Conservation (phyloP, 2,888 invertebrate species). For the Rosalia funebris region DNA sequence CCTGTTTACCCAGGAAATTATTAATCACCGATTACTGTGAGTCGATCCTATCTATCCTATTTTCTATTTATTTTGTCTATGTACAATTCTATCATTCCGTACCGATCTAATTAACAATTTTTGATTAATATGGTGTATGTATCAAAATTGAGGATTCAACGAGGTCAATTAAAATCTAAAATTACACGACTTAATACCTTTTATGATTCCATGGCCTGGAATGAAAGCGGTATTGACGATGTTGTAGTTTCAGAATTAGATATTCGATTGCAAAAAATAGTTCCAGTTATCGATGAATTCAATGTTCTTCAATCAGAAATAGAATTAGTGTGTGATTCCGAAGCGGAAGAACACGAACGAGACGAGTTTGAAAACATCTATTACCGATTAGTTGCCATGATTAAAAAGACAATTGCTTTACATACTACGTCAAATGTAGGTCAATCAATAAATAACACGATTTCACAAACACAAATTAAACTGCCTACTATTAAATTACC, state of each 20-base stretch:
- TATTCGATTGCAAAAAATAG: background rate
- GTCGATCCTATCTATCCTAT: no score
- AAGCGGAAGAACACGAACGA: background rate
- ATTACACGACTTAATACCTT: background rate
- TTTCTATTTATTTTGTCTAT: no score
- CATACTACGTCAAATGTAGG: background rate
- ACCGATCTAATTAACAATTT: no score
- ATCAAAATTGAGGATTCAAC: background rate
- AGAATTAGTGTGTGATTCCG: background rate
- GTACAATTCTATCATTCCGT: no score
- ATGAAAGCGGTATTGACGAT: background rate
- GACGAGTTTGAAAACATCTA: slow-evolving; percentile 1
- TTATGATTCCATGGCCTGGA: background rate
- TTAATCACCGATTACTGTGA: no score
- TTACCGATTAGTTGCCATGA: background rate
- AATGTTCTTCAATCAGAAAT: background rate
- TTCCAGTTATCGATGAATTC: background rate
- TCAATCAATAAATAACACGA: background rate
- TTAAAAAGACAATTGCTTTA: background rate
- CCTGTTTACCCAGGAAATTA: no score
- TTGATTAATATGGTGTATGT: slow-evolving; percentile 1
- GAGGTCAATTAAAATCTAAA: slow-evolving; percentile 5
- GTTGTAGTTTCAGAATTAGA: background rate
- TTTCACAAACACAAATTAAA: background rate
- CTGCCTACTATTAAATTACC: slow-evolving; percentile 1